Evolutionary conservation across 2,888 invertebrate genomes (phyloP).

Genomic region (Andrena trimmerana): DNA sequence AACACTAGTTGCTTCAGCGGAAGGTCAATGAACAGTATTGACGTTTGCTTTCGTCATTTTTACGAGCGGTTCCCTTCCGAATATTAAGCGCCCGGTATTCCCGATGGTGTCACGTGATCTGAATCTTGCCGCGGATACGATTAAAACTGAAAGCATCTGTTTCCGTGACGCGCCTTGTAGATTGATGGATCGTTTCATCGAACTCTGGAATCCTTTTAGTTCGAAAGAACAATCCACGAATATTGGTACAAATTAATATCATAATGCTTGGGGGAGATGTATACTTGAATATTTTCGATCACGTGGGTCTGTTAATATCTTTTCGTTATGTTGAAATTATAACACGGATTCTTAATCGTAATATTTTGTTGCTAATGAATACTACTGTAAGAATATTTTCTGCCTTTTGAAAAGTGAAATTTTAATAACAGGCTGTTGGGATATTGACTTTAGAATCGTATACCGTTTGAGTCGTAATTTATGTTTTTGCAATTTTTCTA

Average conservation of each 20-base stretch:
- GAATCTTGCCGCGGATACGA: not conserved
- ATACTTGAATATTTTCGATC: too few species aligned
- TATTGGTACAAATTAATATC: not conserved
- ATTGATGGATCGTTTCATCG: not conserved
- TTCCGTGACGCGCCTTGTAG: not conserved
- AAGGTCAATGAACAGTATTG: conserved; percentile 55
- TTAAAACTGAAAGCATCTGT: not conserved
- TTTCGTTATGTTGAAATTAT: too few species aligned
- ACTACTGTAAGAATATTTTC: too few species aligned
- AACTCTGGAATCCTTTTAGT: not conserved
- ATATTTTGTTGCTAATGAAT: too few species aligned
- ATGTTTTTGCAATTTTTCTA: too few species aligned
- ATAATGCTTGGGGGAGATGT: not conserved
- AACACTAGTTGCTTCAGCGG: conserved; percentile 61
- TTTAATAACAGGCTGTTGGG: too few species aligned
- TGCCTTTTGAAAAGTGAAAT: too few species aligned
- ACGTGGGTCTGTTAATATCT: too few species aligned
- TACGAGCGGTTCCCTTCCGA: not conserved
- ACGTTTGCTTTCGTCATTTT: conserved; percentile 40
- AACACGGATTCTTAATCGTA: too few species aligned
- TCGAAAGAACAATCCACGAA: not conserved
- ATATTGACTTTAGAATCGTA: too few species aligned
- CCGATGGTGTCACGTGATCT: not conserved
- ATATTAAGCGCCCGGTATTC: not conserved
- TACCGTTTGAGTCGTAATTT: too few species aligned